These are phyloP conservation scores for Azemiops feae DNA, from an alignment of 2,113 vertebrate species.

Conservation along the genomic window DNA sequence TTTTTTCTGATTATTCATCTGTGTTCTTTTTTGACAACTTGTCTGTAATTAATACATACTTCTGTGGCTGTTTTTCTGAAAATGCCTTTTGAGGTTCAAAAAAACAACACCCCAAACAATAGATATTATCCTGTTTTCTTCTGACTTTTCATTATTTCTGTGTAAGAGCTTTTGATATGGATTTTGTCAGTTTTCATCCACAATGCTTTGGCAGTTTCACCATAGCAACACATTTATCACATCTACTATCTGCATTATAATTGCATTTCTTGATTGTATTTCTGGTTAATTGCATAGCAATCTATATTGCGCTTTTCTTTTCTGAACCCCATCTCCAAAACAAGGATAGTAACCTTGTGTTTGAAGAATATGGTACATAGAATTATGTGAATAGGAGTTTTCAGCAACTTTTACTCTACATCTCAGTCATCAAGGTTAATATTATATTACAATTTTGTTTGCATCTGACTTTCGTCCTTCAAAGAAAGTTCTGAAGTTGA, in stretches of 20 bases:
- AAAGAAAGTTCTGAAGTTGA: neutral
- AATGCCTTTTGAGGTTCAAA: constrained; percentile 53
- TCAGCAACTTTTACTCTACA: neutral
- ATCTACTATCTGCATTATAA: neutral
- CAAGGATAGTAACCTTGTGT: neutral
- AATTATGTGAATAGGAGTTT: neutral
- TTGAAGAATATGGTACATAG: neutral
- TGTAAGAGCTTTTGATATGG: neutral
- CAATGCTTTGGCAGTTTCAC: neutral
- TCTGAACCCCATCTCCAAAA: neutral
- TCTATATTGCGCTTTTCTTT: neutral
- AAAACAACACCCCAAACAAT: constrained; percentile 62
- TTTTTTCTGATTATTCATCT: constrained; percentile 52
- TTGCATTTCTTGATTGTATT: neutral
- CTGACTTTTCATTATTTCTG: neutral
- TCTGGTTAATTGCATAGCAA: neutral
- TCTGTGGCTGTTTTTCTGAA: constrained; percentile 55
- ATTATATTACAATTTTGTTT: neutral
- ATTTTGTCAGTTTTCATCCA: neutral
- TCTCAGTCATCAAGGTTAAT: neutral
- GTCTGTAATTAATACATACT: constrained; percentile 53
- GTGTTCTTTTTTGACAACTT: constrained; percentile 57
- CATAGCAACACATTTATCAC: constrained; percentile 8
- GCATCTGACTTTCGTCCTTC: neutral
- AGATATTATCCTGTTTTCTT: constrained; percentile 1